Evolutionary conservation across 2,888 invertebrate genomes (phyloP).

Genomic region (Furcula furcula): DNA sequence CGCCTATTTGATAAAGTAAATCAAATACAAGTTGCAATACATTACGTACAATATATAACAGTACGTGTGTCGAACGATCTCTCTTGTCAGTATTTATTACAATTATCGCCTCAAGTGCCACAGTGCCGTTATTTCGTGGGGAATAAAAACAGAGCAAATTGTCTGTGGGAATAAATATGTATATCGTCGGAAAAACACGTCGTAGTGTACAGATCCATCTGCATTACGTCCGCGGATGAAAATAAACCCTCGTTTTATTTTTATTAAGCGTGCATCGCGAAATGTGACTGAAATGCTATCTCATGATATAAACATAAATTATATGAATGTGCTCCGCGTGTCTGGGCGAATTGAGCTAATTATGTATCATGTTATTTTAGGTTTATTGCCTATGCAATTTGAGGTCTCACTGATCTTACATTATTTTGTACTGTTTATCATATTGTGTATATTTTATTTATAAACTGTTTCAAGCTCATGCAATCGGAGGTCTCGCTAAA

Average conservation of each 20-base stretch:
- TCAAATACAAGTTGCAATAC: neutral
- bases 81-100: conserved; percentile 16
- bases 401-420: no score
- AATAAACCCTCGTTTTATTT: conserved; percentile 52
- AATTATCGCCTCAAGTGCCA: conserved; percentile 18
- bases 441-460: no score
- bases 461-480: no score
- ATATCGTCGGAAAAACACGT: conserved; percentile 1
- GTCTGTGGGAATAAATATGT: no score
- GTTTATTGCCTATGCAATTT: no score
- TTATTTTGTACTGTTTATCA: no score
- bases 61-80: no score
- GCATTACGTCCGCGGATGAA: conserved; percentile 33
- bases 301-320: conserved; percentile 61
- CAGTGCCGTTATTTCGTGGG: conserved; percentile 9
- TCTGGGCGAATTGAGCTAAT: conserved; percentile 52
- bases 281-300: conserved; percentile 55
- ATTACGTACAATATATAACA: conserved; percentile 1
- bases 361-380: conserved; percentile 14
- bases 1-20: neutral
- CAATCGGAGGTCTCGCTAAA: no score
- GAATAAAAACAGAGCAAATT: no score
- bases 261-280: conserved; percentile 44
- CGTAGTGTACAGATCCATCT: conserved; percentile 10
- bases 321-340: conserved; percentile 39